Conservation (phyloP, 2,888 invertebrate genomes). For the Lydus trimaculatus region DNA sequence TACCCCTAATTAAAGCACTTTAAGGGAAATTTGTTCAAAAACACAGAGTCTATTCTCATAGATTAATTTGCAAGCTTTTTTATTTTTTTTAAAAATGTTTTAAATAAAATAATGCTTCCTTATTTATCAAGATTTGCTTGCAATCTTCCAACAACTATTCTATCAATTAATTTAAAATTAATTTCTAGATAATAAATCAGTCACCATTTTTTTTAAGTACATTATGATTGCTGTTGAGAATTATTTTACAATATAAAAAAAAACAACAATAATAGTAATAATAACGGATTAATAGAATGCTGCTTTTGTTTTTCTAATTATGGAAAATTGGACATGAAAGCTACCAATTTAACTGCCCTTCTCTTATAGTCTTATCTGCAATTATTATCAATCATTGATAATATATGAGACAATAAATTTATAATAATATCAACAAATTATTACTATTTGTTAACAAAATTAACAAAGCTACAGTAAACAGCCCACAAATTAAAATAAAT, state of each 20-base stretch:
- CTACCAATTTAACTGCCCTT: slow-evolving; percentile 4
- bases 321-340: neutral
- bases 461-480: neutral
- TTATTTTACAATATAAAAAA: neutral
- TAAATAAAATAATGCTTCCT: too few species aligned
- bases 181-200: slow-evolving; percentile 30
- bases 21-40: slow-evolving; percentile 22
- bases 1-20: slow-evolving; percentile 34
- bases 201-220: slow-evolving; percentile 34
- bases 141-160: slow-evolving; percentile 18
- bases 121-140: slow-evolving; percentile 17
- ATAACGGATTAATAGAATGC: neutral
- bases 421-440: slow-evolving; percentile 5
- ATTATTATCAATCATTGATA: neutral
- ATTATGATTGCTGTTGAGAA: slow-evolving; percentile 26
- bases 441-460: neutral
- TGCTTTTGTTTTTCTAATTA: neutral
- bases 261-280: neutral
- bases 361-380: neutral
- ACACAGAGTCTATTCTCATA: slow-evolving; percentile 12
- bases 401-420: neutral
- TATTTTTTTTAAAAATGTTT: neutral
- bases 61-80: slow-evolving; percentile 14
- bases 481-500: neutral
- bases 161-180: slow-evolving; percentile 17